Evolutionary conservation across 2,113 vertebrate genomes (phyloP), one percentile per base, ranked within the genome.

Genomic region (Nibea coibor): DNA sequence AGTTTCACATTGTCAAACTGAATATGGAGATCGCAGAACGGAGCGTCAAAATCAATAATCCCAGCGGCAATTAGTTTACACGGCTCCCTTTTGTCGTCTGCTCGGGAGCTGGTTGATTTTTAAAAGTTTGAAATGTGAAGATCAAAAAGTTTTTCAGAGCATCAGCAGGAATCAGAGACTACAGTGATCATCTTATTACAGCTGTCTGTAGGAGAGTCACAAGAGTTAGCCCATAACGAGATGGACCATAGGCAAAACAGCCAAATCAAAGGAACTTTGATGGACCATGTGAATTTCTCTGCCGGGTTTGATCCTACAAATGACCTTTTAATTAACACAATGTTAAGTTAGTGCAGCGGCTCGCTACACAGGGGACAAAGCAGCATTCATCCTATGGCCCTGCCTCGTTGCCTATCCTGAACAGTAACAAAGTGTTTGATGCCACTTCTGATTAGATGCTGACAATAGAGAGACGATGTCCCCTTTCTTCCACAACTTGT

Each of bases 301-400:
- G 89, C 87, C 88, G 71, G 76, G 86, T 81, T 85, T 90, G 92
- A 93, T 93, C 92, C 93, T 90, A 88, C 79, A 93, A 94, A 91
- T 89, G 93, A 96, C 95, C 96, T 95, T 94, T 95, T 95, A 95
- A 96, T 96, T 90, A 95, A 94, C 93, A 90, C 90, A 94, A 93
- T 94, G 95, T 94, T 92, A 95, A 95, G 95, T 96, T 95, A 95
- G 94, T 90, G 91, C 92, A 93, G 90, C 89, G 79, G 89, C 92
- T 94, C 92, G 68, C 91, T 85, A 90, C 91, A 91, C 91, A 69
- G 70, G 91, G 82, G 94, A 95, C 96, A 93, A 93, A 94, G 94
- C 86, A 70, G 84, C 91, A 90, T 95, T 95, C 94, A 94, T 94
- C 76, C 88, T 80, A 68, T 72, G 56, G 90, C 70, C 86, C 88